A percentile compares a stretch with the other conserved stretches of the same genome.
Conservation (phyloP, 2,113 vertebrate species). For the Epinephelus cyanopodus region DNA sequence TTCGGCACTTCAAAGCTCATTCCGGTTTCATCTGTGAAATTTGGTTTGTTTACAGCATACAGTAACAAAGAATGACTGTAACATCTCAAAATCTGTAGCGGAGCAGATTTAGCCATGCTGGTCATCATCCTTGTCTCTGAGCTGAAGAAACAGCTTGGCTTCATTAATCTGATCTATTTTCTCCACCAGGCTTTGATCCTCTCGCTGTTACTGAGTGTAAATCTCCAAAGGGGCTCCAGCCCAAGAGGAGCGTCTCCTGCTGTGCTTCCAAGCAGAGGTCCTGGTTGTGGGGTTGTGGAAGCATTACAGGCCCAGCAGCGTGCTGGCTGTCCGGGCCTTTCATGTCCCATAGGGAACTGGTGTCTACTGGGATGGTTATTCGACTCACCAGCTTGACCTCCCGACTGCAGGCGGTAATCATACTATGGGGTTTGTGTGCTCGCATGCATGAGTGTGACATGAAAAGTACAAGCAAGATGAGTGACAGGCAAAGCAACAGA, state of each 20-base stretch:
- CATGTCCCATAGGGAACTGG: conserved; percentile 47
- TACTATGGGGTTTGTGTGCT: conserved; percentile 12
- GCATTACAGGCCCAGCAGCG: conserved; percentile 18
- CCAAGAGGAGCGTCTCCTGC: conserved; percentile 49
- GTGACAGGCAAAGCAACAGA: neutral
- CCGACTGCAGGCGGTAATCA: conserved; percentile 42
- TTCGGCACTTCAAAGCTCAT: neutral
- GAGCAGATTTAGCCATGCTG: conserved; percentile 24
- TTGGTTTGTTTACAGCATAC: neutral
- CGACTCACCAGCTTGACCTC: conserved; percentile 55
- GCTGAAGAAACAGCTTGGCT: conserved; percentile 63
- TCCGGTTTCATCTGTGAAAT: neutral
- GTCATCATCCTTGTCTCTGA: conserved; percentile 49
- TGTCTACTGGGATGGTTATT: conserved; percentile 43
- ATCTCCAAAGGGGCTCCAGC: conserved; percentile 55
- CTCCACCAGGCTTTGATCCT: conserved; percentile 66
- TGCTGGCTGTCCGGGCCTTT: conserved; percentile 64
- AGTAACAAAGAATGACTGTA: conserved; percentile 9
- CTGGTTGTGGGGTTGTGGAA: conserved; percentile 29
- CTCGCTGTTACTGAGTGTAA: conserved; percentile 54
- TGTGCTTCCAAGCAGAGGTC: conserved; percentile 47
- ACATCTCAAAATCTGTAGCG: conserved; percentile 13
- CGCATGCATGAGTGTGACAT: neutral
- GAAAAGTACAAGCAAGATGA: neutral
- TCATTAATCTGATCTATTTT: conserved; percentile 71